These are phyloP conservation scores for Oegoconia quadripuncta DNA, from an alignment of 2,888 invertebrate species.

Conservation along the genomic window DNA sequence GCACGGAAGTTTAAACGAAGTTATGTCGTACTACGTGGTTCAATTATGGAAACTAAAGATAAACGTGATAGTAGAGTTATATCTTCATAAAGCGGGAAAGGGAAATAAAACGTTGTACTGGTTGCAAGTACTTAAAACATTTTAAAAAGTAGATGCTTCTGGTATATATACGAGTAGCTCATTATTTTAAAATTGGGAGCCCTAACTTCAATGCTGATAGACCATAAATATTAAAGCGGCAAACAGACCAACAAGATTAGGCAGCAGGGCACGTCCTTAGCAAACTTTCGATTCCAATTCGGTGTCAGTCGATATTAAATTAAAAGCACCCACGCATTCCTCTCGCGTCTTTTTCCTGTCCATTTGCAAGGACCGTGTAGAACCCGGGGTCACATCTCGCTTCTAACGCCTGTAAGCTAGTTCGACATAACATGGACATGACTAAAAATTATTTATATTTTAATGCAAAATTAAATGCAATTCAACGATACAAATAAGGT, in stretches of 20 bases:
- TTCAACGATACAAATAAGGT: too few species aligned
- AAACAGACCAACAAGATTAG: slow-evolving; percentile 53
- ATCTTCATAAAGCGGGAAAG: too few species aligned
- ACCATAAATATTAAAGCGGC: slow-evolving; percentile 59
- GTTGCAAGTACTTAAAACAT: too few species aligned
- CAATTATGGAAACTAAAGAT: slow-evolving; percentile 45
- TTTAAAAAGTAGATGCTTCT: not conserved
- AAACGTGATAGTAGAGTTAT: slow-evolving; percentile 29
- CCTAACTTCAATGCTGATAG: slow-evolving; percentile 32
- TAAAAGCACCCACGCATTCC: slow-evolving; percentile 78
- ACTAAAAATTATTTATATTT: not conserved
- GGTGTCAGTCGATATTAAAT: slow-evolving; percentile 78
- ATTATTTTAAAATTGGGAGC: slow-evolving; percentile 26
- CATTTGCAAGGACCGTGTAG: slow-evolving; percentile 77
- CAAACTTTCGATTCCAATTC: slow-evolving; percentile 76
- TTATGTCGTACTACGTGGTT: slow-evolving; percentile 51
- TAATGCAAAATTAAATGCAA: too few species aligned
- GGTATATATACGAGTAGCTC: not conserved
- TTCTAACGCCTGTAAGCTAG: slow-evolving; percentile 44
- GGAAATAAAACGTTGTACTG: too few species aligned
- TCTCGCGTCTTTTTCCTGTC: slow-evolving; percentile 77
- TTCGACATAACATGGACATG: slow-evolving; percentile 43
- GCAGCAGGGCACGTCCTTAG: slow-evolving; percentile 61
- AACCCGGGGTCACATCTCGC: slow-evolving; percentile 70
- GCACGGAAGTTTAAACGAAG: slow-evolving; percentile 45